Evolutionary conservation across 2,113 vertebrate species (phyloP).

Genomic region (Leptosomus discolor): DNA sequence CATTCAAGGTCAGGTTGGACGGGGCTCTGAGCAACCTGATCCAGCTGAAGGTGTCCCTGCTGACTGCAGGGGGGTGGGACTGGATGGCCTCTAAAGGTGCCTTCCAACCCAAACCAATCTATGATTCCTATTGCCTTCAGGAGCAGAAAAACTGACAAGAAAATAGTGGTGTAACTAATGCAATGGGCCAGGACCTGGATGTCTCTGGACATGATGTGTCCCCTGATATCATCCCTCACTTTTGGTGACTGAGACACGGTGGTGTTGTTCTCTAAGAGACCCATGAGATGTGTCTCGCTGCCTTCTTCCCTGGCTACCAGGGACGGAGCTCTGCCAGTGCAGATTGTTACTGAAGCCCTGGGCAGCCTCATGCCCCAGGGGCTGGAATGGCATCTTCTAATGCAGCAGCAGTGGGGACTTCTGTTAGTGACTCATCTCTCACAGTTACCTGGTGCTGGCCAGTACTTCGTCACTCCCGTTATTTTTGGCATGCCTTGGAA

Average conservation of each 20-base stretch:
- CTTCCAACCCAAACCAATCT: neutral
- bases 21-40: neutral
- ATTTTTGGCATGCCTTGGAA: neutral
- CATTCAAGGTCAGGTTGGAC: neutral
- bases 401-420: neutral
- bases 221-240: neutral
- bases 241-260: rapidly evolving
- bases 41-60: neutral
- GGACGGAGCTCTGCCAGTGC: neutral
- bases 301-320: neutral
- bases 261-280: neutral
- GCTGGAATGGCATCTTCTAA: neutral
- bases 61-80: neutral
- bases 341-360: neutral
- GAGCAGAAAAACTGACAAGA: neutral
- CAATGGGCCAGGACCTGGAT: neutral
- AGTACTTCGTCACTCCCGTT: neutral
- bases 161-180: neutral
- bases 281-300: neutral
- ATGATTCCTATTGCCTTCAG: neutral
- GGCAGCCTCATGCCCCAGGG: neutral
- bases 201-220: neutral
- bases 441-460: neutral
- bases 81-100: neutral
- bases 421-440: neutral